Percentiles rank a stretch among this genome's conserved stretches.
phyloP scores from a whole-genome alignment of 2,888 invertebrate species.

The Plebejus melissa region DNA sequence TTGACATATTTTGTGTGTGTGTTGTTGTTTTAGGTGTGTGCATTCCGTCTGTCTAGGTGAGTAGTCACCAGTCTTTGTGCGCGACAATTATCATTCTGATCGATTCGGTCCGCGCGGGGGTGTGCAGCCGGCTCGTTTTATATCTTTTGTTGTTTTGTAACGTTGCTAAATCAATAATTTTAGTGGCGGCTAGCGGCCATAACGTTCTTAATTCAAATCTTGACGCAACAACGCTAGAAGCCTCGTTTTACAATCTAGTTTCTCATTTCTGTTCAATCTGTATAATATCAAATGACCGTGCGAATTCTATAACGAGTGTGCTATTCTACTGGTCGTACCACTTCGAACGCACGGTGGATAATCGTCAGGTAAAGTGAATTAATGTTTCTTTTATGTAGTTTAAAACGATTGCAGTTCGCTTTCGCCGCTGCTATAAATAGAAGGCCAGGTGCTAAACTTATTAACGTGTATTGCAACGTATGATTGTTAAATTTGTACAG shows the following conservation, averaged over 20 bases:
- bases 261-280: constrained; percentile 31
- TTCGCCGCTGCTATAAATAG: constrained; percentile 48
- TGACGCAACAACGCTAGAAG: constrained; percentile 40
- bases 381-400: constrained; percentile 33
- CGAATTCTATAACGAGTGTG: constrained; percentile 31
- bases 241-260: constrained; percentile 38
- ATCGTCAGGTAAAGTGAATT: constrained; percentile 39
- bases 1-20: constrained; percentile 62
- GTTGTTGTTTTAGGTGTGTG: constrained; percentile 68
- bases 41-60: constrained; percentile 72
- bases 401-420: constrained; percentile 36
- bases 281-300: constrained; percentile 24
- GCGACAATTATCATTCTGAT: constrained; percentile 77
- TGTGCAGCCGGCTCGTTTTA: constrained; percentile 70
- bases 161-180: constrained; percentile 74
- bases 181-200: constrained; percentile 59
- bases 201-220: constrained; percentile 45
- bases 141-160: constrained; percentile 78
- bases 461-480: constrained; percentile 45
- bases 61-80: constrained; percentile 74
- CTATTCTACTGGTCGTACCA: constrained; percentile 17
- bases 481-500: constrained; percentile 44
- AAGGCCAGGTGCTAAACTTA: constrained; percentile 51
- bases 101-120: constrained; percentile 74
- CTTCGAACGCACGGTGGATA: constrained; percentile 32